Evolutionary conservation across 1,140 invertebrate species (phyloP), one percentile per base, ranked within the genome.

Genomic region (Drosophila teissieri): DNA sequence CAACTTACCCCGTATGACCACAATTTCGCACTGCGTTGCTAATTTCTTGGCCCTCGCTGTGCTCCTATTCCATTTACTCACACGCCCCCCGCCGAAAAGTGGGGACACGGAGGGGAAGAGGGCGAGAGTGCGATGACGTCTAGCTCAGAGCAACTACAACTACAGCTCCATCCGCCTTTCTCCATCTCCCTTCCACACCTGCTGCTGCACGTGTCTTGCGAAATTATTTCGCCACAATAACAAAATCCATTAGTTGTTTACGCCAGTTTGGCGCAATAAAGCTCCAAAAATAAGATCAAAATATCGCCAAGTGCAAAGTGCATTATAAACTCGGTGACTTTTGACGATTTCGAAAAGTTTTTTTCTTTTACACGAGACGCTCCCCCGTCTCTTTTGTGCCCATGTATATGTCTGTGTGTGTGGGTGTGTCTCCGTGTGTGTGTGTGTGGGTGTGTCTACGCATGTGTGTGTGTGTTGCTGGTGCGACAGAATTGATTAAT

Each of bases 201-300:
- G 6, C 19, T 24, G 37, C 51, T 45, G 57, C 72, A 73, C 70
- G 72, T 74, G 69, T 63, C 57, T 74, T 44, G 44, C 44, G 34
- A 74, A 74, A 74, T 55, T 14, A 55, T 63, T 74, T 73, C 17
- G 69, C 17, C 24, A 70, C 52, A 42, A 69, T 17, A 58, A 57
- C 22, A 39, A 64, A 39, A 51, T 14, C 27, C 24, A 46, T 69
- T 55, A 46, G 51, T 46, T 68, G 22, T 69, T 69, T 69, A 56
- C 67, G 36, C n/a, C 51, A 48, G 60, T 64, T 34, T 10, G 42
- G 42, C 52, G 27, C 15, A 44, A 48, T 69, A 70, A 56, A 67
- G 64, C 45, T 53, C 44, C 42, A 49, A 56, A 70, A 67, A 69
- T 45, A 67, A 45, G 49, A 37, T 8, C 31, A 24, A 17, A 27